These are phyloP conservation scores for Graptemys geographica DNA, from an alignment of 2,797 vertebrate genomes.

Conservation along the genomic window DNA sequence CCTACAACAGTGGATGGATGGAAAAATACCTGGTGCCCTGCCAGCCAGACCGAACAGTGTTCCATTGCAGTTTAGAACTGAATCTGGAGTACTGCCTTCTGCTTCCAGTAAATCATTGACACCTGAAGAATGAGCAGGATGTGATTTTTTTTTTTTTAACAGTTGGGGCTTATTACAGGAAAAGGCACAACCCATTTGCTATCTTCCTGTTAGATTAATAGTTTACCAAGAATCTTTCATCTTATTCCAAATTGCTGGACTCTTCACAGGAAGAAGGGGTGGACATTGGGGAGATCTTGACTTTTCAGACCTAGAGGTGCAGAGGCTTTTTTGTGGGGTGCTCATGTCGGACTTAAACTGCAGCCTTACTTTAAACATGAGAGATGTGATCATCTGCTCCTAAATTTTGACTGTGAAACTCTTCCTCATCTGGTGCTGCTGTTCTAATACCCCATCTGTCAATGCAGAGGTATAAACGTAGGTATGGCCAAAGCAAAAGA, in stretches of 20 bases:
- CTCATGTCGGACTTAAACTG: neutral
- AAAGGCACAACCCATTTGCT: neutral
- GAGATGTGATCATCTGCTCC: neutral
- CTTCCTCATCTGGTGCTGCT: neutral
- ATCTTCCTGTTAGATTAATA: rapidly evolving
- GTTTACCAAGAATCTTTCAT: neutral
- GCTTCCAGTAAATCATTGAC: neutral
- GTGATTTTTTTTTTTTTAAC: neutral
- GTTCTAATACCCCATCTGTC: neutral
- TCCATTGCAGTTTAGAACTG: neutral
- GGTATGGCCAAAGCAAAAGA: rapidly evolving
- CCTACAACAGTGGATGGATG: neutral
- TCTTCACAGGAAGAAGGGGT: neutral
- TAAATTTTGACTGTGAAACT: neutral
- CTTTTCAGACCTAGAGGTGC: rapidly evolving
- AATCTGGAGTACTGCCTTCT: rapidly evolving
- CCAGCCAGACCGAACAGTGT: neutral
- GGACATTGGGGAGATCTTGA: rapidly evolving
- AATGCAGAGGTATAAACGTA: neutral
- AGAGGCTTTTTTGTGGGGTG: neutral
- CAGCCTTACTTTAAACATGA: neutral
- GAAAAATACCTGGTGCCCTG: neutral
- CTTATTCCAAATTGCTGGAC: neutral
- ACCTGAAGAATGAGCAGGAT: neutral
- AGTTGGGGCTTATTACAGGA: neutral